Evolutionary conservation across 2,888 invertebrate genomes (phyloP), one percentile per base, ranked within the genome.

Genomic region (Synanthedon formicaeformis): DNA sequence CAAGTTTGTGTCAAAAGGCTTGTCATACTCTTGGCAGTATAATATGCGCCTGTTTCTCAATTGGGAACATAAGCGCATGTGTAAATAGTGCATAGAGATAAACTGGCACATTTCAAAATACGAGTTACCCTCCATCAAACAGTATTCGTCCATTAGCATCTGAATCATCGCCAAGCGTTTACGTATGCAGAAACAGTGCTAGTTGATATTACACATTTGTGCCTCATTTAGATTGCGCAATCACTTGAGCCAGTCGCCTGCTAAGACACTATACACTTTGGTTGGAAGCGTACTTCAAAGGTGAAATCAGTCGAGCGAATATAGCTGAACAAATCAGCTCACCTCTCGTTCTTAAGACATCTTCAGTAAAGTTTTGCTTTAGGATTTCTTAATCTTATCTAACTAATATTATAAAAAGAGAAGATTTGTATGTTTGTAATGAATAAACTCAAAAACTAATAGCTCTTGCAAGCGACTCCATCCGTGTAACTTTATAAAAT

Each of bases 121-220:
- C 34, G 45, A 45, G 45, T 13, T 45, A 45, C 45, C 45, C 13
- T n/a, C 13, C 13, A 13, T 58, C 56, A 53, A 55, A 52, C 54
- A 54, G 53, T 60, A 60, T 58, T 58, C 58, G 58, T 40, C 56
- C 58, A 60, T 60, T 60, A 59, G 57, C 45, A 45, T 41, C 48
- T 45, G 56, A 54, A 55, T 58, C 56, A 56, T 51, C 41, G 52
- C 13, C 52, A 6, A n/a, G 6, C 54, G 54, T 53, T 56, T 50
- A 52, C 54, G 51, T 58, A 58, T 60, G 57, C 57, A 57, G 57
- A 57, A 56, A 60, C 60, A 59, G 55, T 56, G 53, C 53, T 53
- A 53, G 53, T 56, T 54, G 53, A 53, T 55, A 54, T 57, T 51
- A 55, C 53, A 55, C 54, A 41, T 54, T 53, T 5, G 14, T 45